Percentiles rank a stretch among this genome's conserved stretches.
These are phyloP conservation scores for Machimus rusticus DNA, from an alignment of 2,888 invertebrate genomes.

Conservation along the genomic window DNA sequence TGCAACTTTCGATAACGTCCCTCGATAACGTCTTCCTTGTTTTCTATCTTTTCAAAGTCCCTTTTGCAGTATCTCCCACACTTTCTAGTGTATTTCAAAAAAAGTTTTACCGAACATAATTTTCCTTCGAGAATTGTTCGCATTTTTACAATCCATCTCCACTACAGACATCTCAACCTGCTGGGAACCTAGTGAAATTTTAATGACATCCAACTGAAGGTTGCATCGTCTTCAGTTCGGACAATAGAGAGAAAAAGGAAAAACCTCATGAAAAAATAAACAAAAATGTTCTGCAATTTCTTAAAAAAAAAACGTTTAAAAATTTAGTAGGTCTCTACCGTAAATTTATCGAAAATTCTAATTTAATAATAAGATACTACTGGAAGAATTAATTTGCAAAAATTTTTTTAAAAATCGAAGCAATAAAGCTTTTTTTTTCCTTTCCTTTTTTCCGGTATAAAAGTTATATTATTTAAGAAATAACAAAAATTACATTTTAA, in stretches of 20 bases:
- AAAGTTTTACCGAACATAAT: background rate
- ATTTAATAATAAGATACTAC: too few species aligned
- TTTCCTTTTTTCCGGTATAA: too few species aligned
- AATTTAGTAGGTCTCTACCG: background rate
- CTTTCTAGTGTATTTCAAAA: background rate
- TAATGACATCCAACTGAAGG: background rate
- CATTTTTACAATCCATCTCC: background rate
- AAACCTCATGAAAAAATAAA: background rate
- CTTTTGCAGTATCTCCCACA: background rate
- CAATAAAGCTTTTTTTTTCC: too few species aligned
- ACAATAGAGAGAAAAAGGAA: background rate
- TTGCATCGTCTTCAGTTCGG: background rate
- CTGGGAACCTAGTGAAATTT: background rate
- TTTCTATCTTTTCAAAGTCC: background rate
- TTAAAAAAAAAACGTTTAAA: too few species aligned
- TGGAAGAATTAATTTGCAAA: too few species aligned
- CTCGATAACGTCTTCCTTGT: background rate
- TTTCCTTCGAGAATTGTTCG: background rate
- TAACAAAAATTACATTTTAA: too few species aligned
- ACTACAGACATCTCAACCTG: background rate
- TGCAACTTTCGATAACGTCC: background rate
- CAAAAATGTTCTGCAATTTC: background rate
- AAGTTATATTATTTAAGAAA: too few species aligned
- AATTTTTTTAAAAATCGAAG: too few species aligned
- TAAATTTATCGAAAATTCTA: background rate